Evolutionary conservation across 2,797 vertebrate species (phyloP).

Genomic region (Hydrocynus forskahlii): DNA sequence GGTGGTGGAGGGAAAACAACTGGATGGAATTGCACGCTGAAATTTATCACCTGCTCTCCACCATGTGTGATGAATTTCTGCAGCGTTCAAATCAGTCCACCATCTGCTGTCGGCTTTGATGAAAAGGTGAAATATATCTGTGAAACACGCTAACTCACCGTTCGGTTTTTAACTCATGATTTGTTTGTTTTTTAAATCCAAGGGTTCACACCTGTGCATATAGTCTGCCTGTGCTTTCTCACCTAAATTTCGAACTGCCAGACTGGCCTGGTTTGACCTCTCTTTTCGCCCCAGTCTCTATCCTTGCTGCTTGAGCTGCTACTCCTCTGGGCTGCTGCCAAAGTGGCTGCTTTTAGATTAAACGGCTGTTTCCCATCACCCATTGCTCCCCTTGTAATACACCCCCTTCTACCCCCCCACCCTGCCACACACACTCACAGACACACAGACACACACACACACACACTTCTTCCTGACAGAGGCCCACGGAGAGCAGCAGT

Average conservation of each 20-base stretch:
- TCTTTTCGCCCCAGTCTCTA: conserved; percentile 14
- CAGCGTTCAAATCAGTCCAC: conserved; percentile 33
- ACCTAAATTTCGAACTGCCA: not conserved
- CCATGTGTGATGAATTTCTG: conserved; percentile 20
- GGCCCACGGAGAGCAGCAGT: conserved; percentile 32
- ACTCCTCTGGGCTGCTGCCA: conserved; percentile 38
- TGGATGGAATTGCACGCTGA: conserved; percentile 13
- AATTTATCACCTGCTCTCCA: conserved; percentile 27
- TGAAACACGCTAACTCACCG: conserved; percentile 26
- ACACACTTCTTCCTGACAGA: conserved; percentile 33
- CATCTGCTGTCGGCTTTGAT: conserved; percentile 43
- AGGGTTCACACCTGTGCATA: conserved; percentile 16
- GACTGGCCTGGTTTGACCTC: conserved; percentile 29
- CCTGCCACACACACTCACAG: not conserved
- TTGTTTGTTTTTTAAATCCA: conserved; percentile 3
- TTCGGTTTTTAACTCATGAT: conserved; percentile 1
- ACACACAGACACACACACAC: not conserved
- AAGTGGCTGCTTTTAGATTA: conserved; percentile 49
- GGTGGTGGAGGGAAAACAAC: conserved; percentile 3
- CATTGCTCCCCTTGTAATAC: conserved; percentile 32
- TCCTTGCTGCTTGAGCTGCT: conserved; percentile 32
- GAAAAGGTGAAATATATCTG: conserved; percentile 17
- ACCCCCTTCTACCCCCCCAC: not conserved
- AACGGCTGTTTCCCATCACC: conserved; percentile 50
- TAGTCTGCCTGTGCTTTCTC: not conserved